Evolutionary conservation across 2,797 vertebrate species (phyloP).

Genomic region (Linurgus olivaceus): DNA sequence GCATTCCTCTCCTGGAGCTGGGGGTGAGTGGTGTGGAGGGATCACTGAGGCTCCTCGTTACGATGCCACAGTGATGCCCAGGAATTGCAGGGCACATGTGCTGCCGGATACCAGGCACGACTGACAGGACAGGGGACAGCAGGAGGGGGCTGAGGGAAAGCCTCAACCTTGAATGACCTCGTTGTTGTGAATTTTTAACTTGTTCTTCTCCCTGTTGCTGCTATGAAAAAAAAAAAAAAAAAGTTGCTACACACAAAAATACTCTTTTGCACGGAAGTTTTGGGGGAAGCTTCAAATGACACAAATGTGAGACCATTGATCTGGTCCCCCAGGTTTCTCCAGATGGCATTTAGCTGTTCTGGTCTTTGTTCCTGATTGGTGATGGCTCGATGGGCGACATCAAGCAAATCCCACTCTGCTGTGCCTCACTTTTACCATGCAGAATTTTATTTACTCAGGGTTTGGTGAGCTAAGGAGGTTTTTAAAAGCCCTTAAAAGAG

Average conservation of each 20-base stretch:
- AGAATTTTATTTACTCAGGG: neutral
- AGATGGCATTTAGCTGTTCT: neutral
- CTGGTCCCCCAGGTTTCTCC: neutral
- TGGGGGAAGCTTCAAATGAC: neutral
- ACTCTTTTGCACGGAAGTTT: neutral
- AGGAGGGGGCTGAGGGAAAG: neutral
- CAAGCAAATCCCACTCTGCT: neutral
- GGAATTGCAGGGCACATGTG: neutral
- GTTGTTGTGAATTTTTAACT: neutral
- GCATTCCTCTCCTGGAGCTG: neutral
- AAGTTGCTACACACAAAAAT: neutral
- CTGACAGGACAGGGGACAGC: neutral
- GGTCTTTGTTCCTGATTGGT: neutral
- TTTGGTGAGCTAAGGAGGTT: neutral
- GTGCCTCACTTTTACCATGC: neutral
- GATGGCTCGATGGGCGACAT: neutral
- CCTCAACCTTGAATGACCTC: constrained; percentile 33
- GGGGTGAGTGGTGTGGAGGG: neutral
- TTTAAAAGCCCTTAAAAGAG: neutral
- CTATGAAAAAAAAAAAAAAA: neutral
- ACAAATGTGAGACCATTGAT: neutral
- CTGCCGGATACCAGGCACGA: neutral
- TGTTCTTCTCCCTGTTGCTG: neutral
- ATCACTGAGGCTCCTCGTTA: neutral
- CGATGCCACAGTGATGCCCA: neutral